These are phyloP conservation scores for Haliaeetus leucogaster DNA, from an alignment of 2,113 vertebrate species.

Conservation along the genomic window DNA sequence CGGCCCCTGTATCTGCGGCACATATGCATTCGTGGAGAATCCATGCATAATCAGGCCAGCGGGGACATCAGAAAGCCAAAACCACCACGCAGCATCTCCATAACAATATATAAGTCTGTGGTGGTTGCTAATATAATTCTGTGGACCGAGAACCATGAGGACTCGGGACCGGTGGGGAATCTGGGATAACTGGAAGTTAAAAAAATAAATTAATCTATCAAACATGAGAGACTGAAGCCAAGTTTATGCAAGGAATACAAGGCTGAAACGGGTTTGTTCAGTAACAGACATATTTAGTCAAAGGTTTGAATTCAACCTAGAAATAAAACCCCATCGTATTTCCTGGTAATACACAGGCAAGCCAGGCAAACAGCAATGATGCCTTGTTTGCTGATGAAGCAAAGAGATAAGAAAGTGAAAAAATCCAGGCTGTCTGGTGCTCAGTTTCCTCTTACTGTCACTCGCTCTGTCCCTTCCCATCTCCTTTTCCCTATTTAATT, in stretches of 20 bases:
- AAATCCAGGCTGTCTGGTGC: background rate
- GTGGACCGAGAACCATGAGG: background rate
- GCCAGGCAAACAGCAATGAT: background rate
- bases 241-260: background rate
- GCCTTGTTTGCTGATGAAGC: background rate
- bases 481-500: background rate
- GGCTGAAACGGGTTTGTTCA: background rate
- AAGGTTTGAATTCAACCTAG: background rate
- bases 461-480: background rate
- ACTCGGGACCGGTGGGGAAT: slow-evolving; percentile 12
- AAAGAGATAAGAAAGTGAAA: background rate
- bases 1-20: slow-evolving; percentile 6
- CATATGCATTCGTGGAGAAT: slow-evolving; percentile 3
- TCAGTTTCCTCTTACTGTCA: background rate
- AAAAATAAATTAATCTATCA: background rate
- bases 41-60: slow-evolving; percentile 52
- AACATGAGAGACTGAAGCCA: background rate
- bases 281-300: background rate
- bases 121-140: slow-evolving; percentile 51
- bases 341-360: fast-evolving
- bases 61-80: slow-evolving; percentile 37
- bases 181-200: background rate
- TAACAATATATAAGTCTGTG: slow-evolving; percentile 51
- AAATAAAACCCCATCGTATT: background rate
- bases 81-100: slow-evolving; percentile 40